phyloP scores from a whole-genome alignment of 2,888 invertebrate genomes.

The Gastrophysa polygoni region DNA sequence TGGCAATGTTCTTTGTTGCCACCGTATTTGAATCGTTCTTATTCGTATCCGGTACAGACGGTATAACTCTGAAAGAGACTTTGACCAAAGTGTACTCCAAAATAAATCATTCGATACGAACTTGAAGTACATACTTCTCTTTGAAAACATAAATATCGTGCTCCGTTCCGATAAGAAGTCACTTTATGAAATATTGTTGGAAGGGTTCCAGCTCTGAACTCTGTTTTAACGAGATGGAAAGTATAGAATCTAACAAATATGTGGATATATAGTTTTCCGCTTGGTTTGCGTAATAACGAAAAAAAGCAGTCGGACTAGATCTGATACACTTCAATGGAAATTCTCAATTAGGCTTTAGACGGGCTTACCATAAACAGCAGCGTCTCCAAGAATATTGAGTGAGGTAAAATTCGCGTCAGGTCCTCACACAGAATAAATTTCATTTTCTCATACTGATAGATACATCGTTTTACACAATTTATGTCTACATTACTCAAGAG shows the following conservation, averaged over 20 bases:
- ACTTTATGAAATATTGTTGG: constrained; percentile 23
- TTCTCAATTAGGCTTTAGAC: constrained; percentile 9
- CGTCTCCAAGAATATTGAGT: neutral
- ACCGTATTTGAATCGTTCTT: no score
- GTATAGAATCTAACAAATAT: constrained; percentile 13
- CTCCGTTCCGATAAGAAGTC: constrained; percentile 25
- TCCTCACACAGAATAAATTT: no score
- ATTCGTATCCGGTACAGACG: no score
- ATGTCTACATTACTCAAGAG: no score
- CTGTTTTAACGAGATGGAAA: constrained; percentile 19
- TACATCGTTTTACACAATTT: no score
- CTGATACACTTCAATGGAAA: constrained; percentile 27
- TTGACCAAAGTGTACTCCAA: constrained; percentile 15
- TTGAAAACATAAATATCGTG: constrained; percentile 25
- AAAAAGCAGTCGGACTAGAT: constrained; percentile 28
- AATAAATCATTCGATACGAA: constrained; percentile 32
- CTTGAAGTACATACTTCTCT: constrained; percentile 20
- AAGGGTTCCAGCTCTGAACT: constrained; percentile 27
- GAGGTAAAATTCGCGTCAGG: no score
- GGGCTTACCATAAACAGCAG: constrained; percentile 1
- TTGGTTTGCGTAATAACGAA: constrained; percentile 20
- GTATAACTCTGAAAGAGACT: no score
- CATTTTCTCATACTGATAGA: no score
- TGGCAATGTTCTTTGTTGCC: no score
- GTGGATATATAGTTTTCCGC: constrained; percentile 5